Conservation (phyloP, 2,113 vertebrate species). For the Mionectes macconnelli region DNA sequence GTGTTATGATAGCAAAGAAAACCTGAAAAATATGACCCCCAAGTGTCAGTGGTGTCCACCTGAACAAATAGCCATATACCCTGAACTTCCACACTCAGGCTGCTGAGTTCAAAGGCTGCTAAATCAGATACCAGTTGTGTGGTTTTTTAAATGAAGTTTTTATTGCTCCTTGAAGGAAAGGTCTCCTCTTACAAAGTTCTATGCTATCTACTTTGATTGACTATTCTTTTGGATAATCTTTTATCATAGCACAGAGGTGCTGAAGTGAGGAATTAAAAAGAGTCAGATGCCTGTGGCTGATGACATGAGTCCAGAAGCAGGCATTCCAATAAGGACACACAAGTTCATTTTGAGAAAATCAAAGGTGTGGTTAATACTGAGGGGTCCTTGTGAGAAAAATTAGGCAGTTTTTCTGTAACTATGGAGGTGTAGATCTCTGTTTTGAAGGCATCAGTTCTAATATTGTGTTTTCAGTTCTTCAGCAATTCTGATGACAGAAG, state of each 20-base stretch:
- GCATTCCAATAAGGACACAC: not conserved
- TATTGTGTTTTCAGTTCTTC: not conserved
- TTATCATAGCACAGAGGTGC: not conserved
- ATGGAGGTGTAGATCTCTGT: not conserved
- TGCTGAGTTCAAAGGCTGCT: conserved; percentile 46
- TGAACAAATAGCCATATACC: conserved; percentile 20
- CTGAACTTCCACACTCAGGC: conserved; percentile 14
- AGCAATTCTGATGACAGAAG: not conserved
- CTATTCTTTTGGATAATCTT: not conserved
- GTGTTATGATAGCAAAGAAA: conserved; percentile 29
- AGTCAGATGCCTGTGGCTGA: not conserved
- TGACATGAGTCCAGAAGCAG: not conserved
- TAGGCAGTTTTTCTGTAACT: not conserved
- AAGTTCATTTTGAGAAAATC: not conserved
- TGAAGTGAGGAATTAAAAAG: not conserved
- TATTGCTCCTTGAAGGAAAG: conserved; percentile 12
- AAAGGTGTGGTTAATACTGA: not conserved
- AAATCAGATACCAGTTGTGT: not conserved
- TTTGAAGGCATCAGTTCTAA: not conserved
- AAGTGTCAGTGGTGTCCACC: conserved; percentile 34
- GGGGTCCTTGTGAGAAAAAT: not conserved
- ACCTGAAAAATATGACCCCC: conserved; percentile 42
- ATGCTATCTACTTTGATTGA: not conserved
- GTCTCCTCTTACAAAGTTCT: not conserved
- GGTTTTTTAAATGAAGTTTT: not conserved